Evolutionary conservation across 2,113 vertebrate species (phyloP), one percentile per base, ranked within the genome.

Genomic region (Accipiter cooperii): DNA sequence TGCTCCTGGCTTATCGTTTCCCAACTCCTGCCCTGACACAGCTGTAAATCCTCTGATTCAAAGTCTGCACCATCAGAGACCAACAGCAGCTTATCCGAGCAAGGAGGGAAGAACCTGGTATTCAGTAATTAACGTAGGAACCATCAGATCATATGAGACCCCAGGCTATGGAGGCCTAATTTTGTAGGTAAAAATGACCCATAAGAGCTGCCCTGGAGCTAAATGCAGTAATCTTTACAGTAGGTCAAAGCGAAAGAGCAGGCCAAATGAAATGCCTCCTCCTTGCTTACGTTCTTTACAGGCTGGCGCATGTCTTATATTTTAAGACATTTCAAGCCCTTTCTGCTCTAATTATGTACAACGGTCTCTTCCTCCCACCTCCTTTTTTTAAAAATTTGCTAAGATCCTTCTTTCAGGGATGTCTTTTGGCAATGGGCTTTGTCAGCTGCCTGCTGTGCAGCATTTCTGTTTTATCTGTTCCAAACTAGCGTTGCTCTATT

Each of bases 1-100:
- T 70, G 40, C 42, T 94, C 55, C 33, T 92, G 75, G 80, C 57
- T 97, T 94, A 97, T 74, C 7, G 68, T 94, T 94, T 94, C 90
- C 93, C 17, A 19, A 26, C n/a, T 91, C 73, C 89, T 97, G 57
- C 92, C 73, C 71, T 83, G 79, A 87, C 85, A 74, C 78, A 94
- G 82, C 87, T 86, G 29, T 57, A 92, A 97, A 88, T 73, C 95
- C 96, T 95, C 93, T 89, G 24, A 18, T 70, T 44, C 63, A 64
- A 57, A 82, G 40, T 61, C 81, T 86, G 74, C 28, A 21, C 61
- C 78, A 9, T 66, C 79, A 66, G 68, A 90, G 68, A 81, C 57
- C 74, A 51, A 6, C 14, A 84, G 69, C 77, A 36, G 6, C 77
- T 82, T 61, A 84, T 19, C 36, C 0, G 1, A 84, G 61, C 33